Evolutionary conservation across 2,888 invertebrate genomes (phyloP).

Genomic region (Melipona bicolor): DNA sequence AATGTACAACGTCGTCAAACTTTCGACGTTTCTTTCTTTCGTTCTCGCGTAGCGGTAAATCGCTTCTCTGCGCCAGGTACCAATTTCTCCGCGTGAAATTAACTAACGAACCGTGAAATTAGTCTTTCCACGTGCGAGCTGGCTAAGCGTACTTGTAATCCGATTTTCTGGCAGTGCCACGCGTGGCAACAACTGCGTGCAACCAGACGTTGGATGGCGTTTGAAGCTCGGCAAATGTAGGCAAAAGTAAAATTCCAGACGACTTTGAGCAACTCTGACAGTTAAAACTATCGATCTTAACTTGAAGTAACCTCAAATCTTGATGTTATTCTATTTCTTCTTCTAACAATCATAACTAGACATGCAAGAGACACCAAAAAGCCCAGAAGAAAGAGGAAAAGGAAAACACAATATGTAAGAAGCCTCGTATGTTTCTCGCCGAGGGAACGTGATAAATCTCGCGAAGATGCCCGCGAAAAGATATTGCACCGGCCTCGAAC

Average conservation of each 20-base stretch:
- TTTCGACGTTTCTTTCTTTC: slow-evolving; percentile 18
- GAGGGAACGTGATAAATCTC: slow-evolving; percentile 60
- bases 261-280: no score
- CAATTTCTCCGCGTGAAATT: slow-evolving; percentile 44
- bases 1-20: not conserved
- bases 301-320: not conserved
- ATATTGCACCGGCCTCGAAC: slow-evolving; percentile 23
- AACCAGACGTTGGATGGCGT: not conserved
- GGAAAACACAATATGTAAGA: not conserved
- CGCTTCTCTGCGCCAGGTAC: not conserved
- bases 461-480: slow-evolving; percentile 38
- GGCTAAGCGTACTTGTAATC: slow-evolving; percentile 36
- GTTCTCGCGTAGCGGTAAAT: slow-evolving; percentile 13
- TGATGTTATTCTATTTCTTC: not conserved
- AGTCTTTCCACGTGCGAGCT: slow-evolving; percentile 42
- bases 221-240: not conserved
- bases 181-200: slow-evolving; percentile 5
- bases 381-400: not conserved
- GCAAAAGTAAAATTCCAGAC: not conserved
- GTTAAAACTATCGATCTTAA: no score
- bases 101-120: slow-evolving; percentile 61
- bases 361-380: not conserved
- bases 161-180: slow-evolving; percentile 17
- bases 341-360: not conserved
- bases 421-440: slow-evolving; percentile 3